A percentile compares a stretch with the other conserved stretches of the same genome.
phyloP scores from a whole-genome alignment of 2,113 vertebrate genomes.

The Chiloscyllium plagiosum region DNA sequence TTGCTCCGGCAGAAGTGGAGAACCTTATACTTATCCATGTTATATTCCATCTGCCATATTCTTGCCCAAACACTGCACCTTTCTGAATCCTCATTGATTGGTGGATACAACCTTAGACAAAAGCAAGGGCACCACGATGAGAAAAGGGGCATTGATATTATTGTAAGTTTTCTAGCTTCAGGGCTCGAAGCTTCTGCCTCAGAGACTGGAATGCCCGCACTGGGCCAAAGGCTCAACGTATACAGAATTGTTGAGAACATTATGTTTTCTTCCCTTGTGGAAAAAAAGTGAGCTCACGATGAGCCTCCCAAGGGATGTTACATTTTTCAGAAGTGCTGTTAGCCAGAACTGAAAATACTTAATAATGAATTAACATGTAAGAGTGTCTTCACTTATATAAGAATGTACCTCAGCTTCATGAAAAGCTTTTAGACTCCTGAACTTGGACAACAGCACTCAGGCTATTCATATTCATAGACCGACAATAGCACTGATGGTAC shows the following conservation, averaged over 20 bases:
- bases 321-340: constrained; percentile 28
- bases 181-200: background rate
- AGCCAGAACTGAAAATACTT: constrained; percentile 26
- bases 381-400: background rate
- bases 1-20: no score
- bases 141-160: background rate
- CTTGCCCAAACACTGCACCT: no score
- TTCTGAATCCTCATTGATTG: background rate
- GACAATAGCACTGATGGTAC: background rate
- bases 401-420: background rate
- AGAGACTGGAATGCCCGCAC: background rate
- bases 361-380: constrained; percentile 27
- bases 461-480: background rate
- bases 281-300: background rate
- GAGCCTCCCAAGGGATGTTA: background rate
- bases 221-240: background rate
- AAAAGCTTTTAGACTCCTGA: constrained; percentile 22
- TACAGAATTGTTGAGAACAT: background rate
- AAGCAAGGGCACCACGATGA: background rate
- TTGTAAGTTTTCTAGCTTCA: background rate
- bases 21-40: no score
- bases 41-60: no score
- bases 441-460: background rate
- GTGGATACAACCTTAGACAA: background rate
- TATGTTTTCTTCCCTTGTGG: background rate